phyloP scores from a whole-genome alignment of 2,113 vertebrate genomes.

The Callaeas wilsoni region DNA sequence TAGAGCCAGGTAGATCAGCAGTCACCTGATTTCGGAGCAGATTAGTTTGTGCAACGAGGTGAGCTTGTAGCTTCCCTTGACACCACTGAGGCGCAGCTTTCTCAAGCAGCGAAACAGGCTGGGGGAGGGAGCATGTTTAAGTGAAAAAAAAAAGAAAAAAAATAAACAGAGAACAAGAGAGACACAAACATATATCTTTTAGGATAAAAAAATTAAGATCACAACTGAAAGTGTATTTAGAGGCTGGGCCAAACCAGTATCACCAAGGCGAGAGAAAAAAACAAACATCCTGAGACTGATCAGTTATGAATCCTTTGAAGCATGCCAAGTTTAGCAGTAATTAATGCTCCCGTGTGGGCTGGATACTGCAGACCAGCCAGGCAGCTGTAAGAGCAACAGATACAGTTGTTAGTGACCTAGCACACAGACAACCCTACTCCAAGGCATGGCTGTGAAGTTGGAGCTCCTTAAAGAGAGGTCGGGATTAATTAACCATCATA shows the following conservation, averaged over 20 bases:
- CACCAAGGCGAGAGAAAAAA: slow-evolving; percentile 18
- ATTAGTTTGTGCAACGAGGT: slow-evolving; percentile 98
- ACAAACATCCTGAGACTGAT: background rate
- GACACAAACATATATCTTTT: slow-evolving; percentile 39
- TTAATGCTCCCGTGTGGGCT: slow-evolving; percentile 54
- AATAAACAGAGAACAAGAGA: slow-evolving; percentile 62
- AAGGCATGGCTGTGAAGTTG: background rate
- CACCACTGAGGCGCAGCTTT: slow-evolving; percentile 97
- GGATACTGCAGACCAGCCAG: slow-evolving; percentile 38
- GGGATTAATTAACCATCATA: slow-evolving; percentile 21
- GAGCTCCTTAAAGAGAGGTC: slow-evolving; percentile 47
- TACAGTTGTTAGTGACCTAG: slow-evolving; percentile 63
- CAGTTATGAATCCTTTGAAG: slow-evolving; percentile 47
- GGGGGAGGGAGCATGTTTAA: slow-evolving; percentile 56
- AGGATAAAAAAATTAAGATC: slow-evolving; percentile 21
- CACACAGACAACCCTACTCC: background rate
- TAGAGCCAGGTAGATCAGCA: slow-evolving; percentile 66
- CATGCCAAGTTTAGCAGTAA: slow-evolving; percentile 65
- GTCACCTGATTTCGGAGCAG: slow-evolving; percentile 99
- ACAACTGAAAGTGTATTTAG: slow-evolving; percentile 41
- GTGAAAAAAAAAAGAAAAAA: background rate
- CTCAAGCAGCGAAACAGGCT: slow-evolving; percentile 97
- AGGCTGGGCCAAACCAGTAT: slow-evolving; percentile 18
- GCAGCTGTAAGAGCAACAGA: slow-evolving; percentile 69
- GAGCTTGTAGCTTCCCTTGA: slow-evolving; percentile 98